A percentile compares a stretch with the other conserved stretches of the same genome.
These are phyloP conservation scores for Trypoxylus dichotomus DNA, from an alignment of 1,140 invertebrate genomes.

Conservation along the genomic window DNA sequence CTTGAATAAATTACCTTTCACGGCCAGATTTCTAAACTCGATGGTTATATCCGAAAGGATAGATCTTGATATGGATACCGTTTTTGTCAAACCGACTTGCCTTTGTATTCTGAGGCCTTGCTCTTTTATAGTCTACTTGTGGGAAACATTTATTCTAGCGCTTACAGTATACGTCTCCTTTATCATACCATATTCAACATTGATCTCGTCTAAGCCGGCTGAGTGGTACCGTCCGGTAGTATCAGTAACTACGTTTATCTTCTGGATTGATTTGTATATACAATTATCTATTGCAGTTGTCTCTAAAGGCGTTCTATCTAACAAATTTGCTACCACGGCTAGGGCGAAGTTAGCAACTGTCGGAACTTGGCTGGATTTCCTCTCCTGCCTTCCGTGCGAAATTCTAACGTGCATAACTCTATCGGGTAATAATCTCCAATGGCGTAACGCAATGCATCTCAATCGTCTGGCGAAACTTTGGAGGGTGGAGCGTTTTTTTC, in stretches of 20 bases:
- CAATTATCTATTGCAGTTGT: slow-evolving; percentile 1
- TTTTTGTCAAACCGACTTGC: slow-evolving; percentile 23
- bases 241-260: neutral
- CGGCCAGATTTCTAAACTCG: neutral
- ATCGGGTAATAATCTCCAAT: neutral
- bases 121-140: slow-evolving; percentile 10
- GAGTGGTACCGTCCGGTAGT: neutral
- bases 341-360: neutral
- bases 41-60: slow-evolving; percentile 13
- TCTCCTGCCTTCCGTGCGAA: neutral
- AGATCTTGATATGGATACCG: neutral
- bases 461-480: slow-evolving; percentile 21
- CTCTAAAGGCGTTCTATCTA: neutral
- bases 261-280: slow-evolving; percentile 15
- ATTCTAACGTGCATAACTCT: neutral
- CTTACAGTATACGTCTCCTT: neutral
- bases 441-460: neutral
- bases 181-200: neutral
- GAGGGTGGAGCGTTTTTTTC: slow-evolving; percentile 9
- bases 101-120: neutral
- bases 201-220: neutral
- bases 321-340: neutral
- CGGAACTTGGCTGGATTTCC: slow-evolving; percentile 1
- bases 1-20: slow-evolving; percentile 13
- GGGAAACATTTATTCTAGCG: neutral